Conservation (phyloP, 2,888 invertebrate genomes). For the Drosophila borborema region DNA sequence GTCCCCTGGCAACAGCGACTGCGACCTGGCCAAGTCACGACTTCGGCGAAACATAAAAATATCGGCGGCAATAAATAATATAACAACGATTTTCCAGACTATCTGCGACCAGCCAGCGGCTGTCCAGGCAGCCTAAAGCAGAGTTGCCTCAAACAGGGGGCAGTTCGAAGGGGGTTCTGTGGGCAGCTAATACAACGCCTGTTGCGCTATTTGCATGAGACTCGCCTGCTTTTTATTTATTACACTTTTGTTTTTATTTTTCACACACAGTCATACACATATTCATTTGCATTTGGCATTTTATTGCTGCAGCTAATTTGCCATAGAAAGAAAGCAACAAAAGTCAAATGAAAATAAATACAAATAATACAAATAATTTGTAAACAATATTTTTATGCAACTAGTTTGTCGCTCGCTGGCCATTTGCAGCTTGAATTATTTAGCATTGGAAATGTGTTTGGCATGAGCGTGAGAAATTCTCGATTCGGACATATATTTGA, state of each 20-base stretch:
- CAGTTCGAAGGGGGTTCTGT: not conserved
- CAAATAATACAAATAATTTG: slow-evolving; percentile 61
- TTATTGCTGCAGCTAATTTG: slow-evolving; percentile 76
- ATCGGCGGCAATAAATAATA: slow-evolving; percentile 81
- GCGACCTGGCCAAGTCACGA: slow-evolving; percentile 78
- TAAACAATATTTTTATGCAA: slow-evolving; percentile 54
- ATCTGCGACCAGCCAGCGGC: slow-evolving; percentile 56
- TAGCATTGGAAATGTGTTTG: slow-evolving; percentile 58
- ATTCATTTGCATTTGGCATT: slow-evolving; percentile 52
- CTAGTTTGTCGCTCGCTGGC: slow-evolving; percentile 43
- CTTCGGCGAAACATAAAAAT: slow-evolving; percentile 82
- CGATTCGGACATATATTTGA: slow-evolving; percentile 46
- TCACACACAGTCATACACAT: too few species aligned
- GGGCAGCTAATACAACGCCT: slow-evolving; percentile 50
- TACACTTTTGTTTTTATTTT: slow-evolving; percentile 47
- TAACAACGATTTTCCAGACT: slow-evolving; percentile 82
- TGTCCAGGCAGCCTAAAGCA: slow-evolving; percentile 9
- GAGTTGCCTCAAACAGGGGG: not conserved
- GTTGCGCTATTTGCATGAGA: slow-evolving; percentile 69
- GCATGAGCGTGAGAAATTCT: slow-evolving; percentile 73
- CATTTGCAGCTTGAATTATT: too few species aligned
- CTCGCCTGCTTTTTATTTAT: slow-evolving; percentile 63
- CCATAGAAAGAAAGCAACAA: slow-evolving; percentile 68
- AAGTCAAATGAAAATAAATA: slow-evolving; percentile 17
- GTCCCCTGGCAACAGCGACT: slow-evolving; percentile 39